phyloP scores from a whole-genome alignment of 2,888 invertebrate genomes.

The Xestia ashworthii region DNA sequence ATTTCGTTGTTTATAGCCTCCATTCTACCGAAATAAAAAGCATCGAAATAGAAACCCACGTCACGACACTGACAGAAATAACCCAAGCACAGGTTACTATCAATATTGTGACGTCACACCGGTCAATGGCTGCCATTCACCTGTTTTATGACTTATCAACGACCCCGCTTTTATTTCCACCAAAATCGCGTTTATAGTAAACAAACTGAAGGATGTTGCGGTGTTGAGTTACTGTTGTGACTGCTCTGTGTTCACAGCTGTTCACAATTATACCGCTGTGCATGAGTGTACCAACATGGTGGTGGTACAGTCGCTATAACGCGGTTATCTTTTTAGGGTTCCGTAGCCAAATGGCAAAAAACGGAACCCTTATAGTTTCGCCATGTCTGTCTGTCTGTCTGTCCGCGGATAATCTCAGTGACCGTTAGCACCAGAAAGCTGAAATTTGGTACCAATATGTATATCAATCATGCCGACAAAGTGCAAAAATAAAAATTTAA shows the following conservation, averaged over 20 bases:
- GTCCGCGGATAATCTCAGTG: too few relatives aligned
- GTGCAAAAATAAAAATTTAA: too few relatives aligned
- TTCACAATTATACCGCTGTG: conserved; percentile 42
- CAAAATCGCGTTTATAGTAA: conserved; percentile 49
- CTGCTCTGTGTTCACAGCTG: conserved; percentile 48
- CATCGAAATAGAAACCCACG: conserved; percentile 40
- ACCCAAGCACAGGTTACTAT: conserved; percentile 30
- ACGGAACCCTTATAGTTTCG: too few relatives aligned
- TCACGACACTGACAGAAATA: conserved; percentile 41
- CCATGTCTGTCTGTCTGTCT: too few relatives aligned
- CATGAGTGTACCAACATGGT: conserved; percentile 31
- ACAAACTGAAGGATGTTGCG: conserved; percentile 34
- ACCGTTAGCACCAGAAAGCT: too few relatives aligned
- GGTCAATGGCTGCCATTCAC: conserved; percentile 50
- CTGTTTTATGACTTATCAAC: conserved; percentile 53
- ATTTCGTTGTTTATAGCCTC: conserved; percentile 6
- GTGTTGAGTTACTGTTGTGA: conserved; percentile 35
- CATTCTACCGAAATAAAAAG: conserved; percentile 26
- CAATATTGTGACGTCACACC: conserved; percentile 44
- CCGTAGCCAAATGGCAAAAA: too few relatives aligned
- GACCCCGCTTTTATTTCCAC: conserved; percentile 45
- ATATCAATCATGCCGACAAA: too few relatives aligned
- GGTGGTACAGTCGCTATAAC: conserved; percentile 34
- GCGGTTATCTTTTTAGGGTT: conserved; percentile 32
- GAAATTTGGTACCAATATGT: too few relatives aligned